A percentile compares a stretch with the other conserved stretches of the same genome.
These are phyloP conservation scores for Ypsolopha sequella DNA, from an alignment of 2,888 invertebrate genomes.

Conservation along the genomic window DNA sequence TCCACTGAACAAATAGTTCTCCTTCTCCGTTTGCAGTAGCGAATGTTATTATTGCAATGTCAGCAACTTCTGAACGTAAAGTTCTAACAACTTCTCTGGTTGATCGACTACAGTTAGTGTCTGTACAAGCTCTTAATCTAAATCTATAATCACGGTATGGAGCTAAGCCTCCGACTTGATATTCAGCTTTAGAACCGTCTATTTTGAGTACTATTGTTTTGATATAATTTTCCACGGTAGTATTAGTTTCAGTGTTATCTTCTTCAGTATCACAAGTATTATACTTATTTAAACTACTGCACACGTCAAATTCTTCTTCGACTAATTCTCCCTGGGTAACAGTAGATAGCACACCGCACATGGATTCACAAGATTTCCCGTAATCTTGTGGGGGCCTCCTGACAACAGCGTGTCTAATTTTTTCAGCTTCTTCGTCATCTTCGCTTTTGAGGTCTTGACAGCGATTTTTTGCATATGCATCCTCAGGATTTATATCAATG, in stretches of 20 bases:
- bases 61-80: constrained; percentile 28
- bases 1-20: constrained; percentile 36
- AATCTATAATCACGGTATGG: constrained; percentile 55
- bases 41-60: constrained; percentile 27
- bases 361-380: constrained; percentile 41
- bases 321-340: constrained; percentile 35
- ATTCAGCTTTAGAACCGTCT: constrained; percentile 23
- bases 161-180: constrained; percentile 36
- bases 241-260: constrained; percentile 16
- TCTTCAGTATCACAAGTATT: background rate
- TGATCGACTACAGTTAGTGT: constrained; percentile 37
- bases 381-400: constrained; percentile 45
- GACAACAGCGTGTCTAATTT: constrained; percentile 39
- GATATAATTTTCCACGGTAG: constrained; percentile 26
- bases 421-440: constrained; percentile 25
- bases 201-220: constrained; percentile 34
- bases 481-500: constrained; percentile 30
- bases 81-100: constrained; percentile 42
- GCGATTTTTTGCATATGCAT: constrained; percentile 30
- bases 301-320: constrained; percentile 47
- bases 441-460: constrained; percentile 21
- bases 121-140: constrained; percentile 41
- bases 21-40: constrained; percentile 23
- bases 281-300: constrained; percentile 13
- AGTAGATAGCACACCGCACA: constrained; percentile 41